These are phyloP conservation scores for Emberiza fucata DNA, from an alignment of 2,113 vertebrate genomes.

Conservation along the genomic window DNA sequence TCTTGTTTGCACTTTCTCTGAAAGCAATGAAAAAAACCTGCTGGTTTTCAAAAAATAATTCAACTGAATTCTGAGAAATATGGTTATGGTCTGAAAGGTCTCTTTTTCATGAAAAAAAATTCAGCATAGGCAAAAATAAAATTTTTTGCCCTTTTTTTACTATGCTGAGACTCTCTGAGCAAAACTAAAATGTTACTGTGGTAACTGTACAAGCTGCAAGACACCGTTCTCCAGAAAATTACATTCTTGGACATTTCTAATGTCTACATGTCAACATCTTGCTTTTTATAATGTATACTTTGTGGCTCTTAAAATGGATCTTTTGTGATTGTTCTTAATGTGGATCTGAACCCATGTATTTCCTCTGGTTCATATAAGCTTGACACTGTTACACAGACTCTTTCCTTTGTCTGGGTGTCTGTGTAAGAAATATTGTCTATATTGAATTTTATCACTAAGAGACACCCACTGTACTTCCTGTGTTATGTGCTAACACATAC, in stretches of 20 bases:
- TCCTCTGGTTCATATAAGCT: background rate
- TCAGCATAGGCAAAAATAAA: background rate
- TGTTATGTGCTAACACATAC: background rate
- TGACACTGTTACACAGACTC: background rate
- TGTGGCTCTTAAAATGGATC: background rate
- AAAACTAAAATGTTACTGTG: background rate
- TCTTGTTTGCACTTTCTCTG: background rate
- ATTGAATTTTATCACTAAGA: background rate
- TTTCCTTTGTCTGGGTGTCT: background rate
- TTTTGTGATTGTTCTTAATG: background rate
- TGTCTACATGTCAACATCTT: background rate
- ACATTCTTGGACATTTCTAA: background rate
- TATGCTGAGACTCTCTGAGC: background rate
- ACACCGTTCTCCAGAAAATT: background rate
- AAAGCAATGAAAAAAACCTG: background rate
- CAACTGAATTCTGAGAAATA: background rate
- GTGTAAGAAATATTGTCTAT: background rate
- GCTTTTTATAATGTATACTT: background rate
- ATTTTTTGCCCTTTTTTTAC: background rate
- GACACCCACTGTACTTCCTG: background rate
- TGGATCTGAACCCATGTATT: background rate
- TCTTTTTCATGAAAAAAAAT: background rate
- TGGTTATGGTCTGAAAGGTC: background rate
- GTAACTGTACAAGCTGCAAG: background rate
- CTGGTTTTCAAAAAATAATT: background rate